These are phyloP conservation scores for Cactoblastis cactorum DNA, from an alignment of 2,888 invertebrate genomes.

Conservation along the genomic window DNA sequence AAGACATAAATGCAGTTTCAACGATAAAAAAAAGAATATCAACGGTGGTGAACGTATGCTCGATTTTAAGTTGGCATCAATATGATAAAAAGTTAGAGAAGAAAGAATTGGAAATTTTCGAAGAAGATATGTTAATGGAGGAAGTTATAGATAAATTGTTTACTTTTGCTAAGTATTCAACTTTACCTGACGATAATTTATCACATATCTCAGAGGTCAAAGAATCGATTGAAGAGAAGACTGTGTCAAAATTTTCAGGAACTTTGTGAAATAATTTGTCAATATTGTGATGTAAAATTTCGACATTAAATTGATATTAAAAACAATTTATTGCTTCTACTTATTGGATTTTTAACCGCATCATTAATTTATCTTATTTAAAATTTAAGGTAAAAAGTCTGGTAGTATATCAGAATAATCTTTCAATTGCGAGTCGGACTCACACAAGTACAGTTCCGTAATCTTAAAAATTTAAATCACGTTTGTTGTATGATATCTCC, in stretches of 20 bases:
- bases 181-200: not conserved
- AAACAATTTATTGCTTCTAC: too few relatives aligned
- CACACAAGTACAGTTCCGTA: too few relatives aligned
- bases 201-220: not conserved
- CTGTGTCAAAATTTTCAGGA: not conserved
- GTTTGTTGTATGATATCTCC: too few relatives aligned
- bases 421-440: too few relatives aligned
- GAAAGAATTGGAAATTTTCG: slow-evolving; percentile 2
- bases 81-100: not conserved
- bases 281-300: too few relatives aligned
- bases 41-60: not conserved
- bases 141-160: slow-evolving; percentile 11
- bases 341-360: too few relatives aligned
- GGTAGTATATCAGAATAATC: too few relatives aligned
- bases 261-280: not conserved
- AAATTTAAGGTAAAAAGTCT: too few relatives aligned
- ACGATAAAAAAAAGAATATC: not conserved
- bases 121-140: slow-evolving; percentile 11
- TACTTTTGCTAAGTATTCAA: not conserved
- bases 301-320: too few relatives aligned
- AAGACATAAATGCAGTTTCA: not conserved
- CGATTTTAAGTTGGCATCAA: not conserved
- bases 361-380: too few relatives aligned
- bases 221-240: not conserved
- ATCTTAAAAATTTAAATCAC: too few relatives aligned